A percentile compares a stretch with the other conserved stretches of the same genome.
These are phyloP conservation scores for Rhyacophila brunnea DNA, from an alignment of 1,140 invertebrate species.

Conservation along the genomic window DNA sequence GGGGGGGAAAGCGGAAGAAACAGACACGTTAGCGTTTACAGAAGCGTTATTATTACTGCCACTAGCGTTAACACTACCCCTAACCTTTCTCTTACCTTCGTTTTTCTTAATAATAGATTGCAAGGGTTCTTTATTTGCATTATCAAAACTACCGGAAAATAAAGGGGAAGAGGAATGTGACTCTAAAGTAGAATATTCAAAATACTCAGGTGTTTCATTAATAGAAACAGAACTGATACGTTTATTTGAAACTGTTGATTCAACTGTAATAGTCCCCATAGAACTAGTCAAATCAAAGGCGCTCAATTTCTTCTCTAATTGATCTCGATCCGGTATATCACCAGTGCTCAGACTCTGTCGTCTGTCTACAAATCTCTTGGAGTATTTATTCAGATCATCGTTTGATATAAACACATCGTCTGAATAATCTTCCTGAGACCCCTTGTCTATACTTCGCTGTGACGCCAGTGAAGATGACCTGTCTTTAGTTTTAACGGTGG, in stretches of 20 bases:
- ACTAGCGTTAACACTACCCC: constrained; percentile 1
- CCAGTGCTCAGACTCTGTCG: constrained; percentile 25
- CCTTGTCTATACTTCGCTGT: not conserved
- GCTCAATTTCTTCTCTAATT: constrained; percentile 5
- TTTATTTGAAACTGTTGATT: not conserved
- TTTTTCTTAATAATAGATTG: constrained; percentile 44
- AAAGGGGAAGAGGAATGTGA: constrained; percentile 29
- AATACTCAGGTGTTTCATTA: constrained; percentile 46
- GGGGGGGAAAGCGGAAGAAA: constrained; percentile 49
- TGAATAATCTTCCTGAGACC: constrained; percentile 7
- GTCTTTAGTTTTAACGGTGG: not conserved
- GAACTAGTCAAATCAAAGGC: constrained; percentile 12
- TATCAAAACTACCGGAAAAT: constrained; percentile 37
- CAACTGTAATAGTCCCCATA: not conserved
- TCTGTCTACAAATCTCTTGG: constrained; percentile 8
- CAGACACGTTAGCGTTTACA: constrained; percentile 45
- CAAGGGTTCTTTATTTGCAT: constrained; percentile 39
- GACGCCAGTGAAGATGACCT: not conserved
- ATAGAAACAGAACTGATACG: constrained; percentile 42
- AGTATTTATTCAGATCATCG: not conserved
- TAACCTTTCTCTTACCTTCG: constrained; percentile 5
- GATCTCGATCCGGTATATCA: constrained; percentile 14
- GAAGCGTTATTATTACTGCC: constrained; percentile 6
- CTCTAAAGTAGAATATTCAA: constrained; percentile 38
- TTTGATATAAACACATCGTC: constrained; percentile 17